Conservation (phyloP, 1,140 invertebrate species). For the Diuraphis noxia region DNA sequence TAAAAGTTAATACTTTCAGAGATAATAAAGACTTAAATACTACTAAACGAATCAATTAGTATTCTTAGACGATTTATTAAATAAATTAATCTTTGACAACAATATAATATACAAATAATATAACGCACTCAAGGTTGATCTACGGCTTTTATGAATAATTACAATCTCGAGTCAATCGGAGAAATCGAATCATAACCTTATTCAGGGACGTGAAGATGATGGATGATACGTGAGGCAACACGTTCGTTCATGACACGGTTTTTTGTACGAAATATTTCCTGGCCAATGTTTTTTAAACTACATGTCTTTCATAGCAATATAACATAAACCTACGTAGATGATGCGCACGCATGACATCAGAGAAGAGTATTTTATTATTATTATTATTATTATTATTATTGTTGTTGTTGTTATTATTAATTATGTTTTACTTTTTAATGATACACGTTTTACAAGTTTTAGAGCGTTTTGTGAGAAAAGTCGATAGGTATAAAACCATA, state of each 20-base stretch:
- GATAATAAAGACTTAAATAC: background rate
- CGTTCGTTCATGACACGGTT: conserved; percentile 36
- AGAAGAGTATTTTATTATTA: background rate
- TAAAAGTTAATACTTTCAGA: background rate
- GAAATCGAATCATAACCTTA: conserved; percentile 49
- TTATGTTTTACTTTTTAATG: background rate
- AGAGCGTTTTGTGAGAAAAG: background rate
- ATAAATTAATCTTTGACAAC: background rate
- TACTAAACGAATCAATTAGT: background rate
- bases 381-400: background rate
- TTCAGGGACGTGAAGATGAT: conserved; percentile 31
- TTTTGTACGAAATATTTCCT: background rate
- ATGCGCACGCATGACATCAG: background rate
- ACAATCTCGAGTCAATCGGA: background rate
- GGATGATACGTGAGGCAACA: background rate
- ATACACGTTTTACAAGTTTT: conserved; percentile 27
- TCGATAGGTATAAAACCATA: background rate
- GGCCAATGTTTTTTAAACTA: background rate
- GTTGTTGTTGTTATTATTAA: no score
- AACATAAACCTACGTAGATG: background rate
- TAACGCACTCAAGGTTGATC: background rate
- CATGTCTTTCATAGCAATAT: background rate
- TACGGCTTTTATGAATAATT: background rate
- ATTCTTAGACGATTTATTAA: background rate
- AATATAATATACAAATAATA: background rate